These are phyloP conservation scores for Yponomeuta sedellus DNA, from an alignment of 2,888 invertebrate species.

Conservation along the genomic window DNA sequence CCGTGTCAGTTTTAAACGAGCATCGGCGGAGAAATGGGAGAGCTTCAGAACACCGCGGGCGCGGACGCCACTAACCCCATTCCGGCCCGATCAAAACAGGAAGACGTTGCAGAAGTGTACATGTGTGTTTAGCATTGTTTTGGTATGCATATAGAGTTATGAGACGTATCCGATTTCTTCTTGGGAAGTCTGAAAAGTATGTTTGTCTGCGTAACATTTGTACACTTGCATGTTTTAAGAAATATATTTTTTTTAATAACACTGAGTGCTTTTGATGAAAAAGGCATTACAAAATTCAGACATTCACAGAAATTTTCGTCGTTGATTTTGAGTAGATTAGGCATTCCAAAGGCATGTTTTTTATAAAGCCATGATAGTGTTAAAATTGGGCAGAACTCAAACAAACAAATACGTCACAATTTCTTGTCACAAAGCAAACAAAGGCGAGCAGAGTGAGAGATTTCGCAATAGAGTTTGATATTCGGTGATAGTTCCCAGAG, in stretches of 20 bases:
- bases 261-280: too few relatives aligned
- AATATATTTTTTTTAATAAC: too few relatives aligned
- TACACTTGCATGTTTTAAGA: background rate
- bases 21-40: constrained; percentile 1
- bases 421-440: background rate
- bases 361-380: too few relatives aligned
- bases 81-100: constrained; percentile 49
- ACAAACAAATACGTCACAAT: background rate
- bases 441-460: background rate
- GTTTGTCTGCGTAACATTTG: too few relatives aligned
- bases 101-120: constrained; percentile 33
- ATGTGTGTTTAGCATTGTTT: constrained; percentile 12
- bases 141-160: constrained; percentile 2
- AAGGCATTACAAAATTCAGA: too few relatives aligned
- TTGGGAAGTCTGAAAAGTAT: background rate
- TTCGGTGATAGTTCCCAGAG: constrained; percentile 3
- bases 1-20: constrained; percentile 18
- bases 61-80: constrained; percentile 42
- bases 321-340: too few relatives aligned
- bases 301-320: too few relatives aligned
- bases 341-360: too few relatives aligned
- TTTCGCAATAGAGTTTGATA: background rate
- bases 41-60: background rate
- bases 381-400: background rate
- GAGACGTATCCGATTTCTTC: background rate